Percentiles rank a stretch among this genome's conserved stretches.
phyloP scores from a whole-genome alignment of 1,140 invertebrate species.

The Euwallacea similis region DNA sequence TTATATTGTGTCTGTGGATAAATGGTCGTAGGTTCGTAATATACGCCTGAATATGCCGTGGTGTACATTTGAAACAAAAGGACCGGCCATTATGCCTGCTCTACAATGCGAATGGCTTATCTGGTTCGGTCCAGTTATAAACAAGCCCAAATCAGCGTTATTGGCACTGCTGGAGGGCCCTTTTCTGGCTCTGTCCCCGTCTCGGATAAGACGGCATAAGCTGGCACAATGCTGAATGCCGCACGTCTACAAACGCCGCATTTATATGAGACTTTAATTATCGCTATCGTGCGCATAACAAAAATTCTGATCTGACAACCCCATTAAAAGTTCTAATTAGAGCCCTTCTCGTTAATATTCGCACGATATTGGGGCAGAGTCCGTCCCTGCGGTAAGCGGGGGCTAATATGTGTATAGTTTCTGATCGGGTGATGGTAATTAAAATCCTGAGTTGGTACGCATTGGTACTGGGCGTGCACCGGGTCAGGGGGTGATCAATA shows the following conservation, averaged over 20 bases:
- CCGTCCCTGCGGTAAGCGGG: conserved; percentile 1
- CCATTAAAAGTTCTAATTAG: neutral
- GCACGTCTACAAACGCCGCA: too few species aligned
- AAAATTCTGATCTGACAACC: neutral
- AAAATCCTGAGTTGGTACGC: conserved; percentile 33
- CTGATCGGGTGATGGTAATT: conserved; percentile 26
- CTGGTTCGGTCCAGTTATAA: conserved; percentile 31
- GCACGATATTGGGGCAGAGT: conserved; percentile 10
- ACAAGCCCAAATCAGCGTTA: conserved; percentile 35
- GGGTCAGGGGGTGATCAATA: conserved; percentile 25
- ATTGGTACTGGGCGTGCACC: conserved; percentile 27
- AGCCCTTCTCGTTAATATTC: conserved; percentile 17
- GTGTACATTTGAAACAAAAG: conserved; percentile 32
- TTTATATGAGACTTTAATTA: conserved; percentile 18
- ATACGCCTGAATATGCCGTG: conserved; percentile 16
- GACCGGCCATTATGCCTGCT: conserved; percentile 24
- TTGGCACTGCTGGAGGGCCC: conserved; percentile 24
- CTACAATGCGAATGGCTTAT: conserved; percentile 29
- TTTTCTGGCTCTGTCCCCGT: conserved; percentile 3
- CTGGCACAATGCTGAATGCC: too few species aligned
- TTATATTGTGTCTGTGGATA: conserved; percentile 36
- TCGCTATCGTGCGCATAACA: neutral
- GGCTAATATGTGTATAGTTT: conserved; percentile 24
- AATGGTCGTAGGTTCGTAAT: conserved; percentile 33
- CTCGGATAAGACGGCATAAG: conserved; percentile 11